phyloP scores from a whole-genome alignment of 2,888 invertebrate species.

The Nebria salina region DNA sequence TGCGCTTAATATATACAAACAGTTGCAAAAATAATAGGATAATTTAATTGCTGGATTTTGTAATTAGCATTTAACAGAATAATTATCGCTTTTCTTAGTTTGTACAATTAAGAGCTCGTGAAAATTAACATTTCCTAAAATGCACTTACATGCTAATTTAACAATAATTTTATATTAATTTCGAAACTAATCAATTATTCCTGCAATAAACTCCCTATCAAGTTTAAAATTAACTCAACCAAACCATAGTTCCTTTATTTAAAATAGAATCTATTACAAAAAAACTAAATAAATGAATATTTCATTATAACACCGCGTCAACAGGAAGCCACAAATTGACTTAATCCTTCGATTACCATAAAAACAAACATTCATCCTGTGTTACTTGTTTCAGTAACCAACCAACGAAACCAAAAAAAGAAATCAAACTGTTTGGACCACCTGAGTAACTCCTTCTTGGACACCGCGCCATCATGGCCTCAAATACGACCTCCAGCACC shows the following conservation, averaged over 20 bases:
- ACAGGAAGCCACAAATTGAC: background rate
- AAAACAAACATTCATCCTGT: background rate
- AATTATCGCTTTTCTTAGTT: background rate
- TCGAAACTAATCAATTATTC: background rate
- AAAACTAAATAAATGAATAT: background rate
- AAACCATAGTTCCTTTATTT: background rate
- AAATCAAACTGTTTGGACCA: background rate
- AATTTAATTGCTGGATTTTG: background rate
- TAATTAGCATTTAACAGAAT: background rate
- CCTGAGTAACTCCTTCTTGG: conserved; percentile 9
- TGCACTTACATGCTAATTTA: too few relatives aligned
- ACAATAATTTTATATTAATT: background rate
- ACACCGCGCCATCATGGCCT: conserved; percentile 54
- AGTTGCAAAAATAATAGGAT: background rate
- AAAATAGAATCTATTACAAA: background rate
- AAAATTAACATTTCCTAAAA: too few relatives aligned
- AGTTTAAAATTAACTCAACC: background rate
- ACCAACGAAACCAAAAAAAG: background rate
- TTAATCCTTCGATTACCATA: background rate
- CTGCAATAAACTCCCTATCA: background rate
- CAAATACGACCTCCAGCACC: conserved; percentile 54
- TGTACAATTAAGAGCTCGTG: too few relatives aligned
- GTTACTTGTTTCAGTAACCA: conserved; percentile 33
- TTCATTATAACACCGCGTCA: background rate
- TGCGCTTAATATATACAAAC: background rate